These are phyloP conservation scores for Epinephelus coioides DNA, from an alignment of 2,797 vertebrate genomes.

Conservation along the genomic window DNA sequence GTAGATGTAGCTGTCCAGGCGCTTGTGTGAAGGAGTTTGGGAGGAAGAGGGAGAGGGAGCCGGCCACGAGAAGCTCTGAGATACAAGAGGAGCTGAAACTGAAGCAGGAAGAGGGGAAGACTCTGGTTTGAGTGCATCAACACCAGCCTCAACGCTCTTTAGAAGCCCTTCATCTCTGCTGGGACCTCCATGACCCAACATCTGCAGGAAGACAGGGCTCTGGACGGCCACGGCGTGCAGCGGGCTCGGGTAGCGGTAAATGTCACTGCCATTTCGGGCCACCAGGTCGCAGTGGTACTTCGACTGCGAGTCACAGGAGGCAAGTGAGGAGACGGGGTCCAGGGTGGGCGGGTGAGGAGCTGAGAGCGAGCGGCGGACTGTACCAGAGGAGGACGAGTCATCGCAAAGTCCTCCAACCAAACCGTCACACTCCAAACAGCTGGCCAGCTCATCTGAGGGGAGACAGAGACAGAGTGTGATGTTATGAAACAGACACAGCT, in stretches of 20 bases:
- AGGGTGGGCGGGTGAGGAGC: constrained; percentile 84
- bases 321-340: constrained; percentile 76
- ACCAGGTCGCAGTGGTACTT: constrained; percentile 93
- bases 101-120: constrained; percentile 17
- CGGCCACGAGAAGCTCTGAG: constrained; percentile 80
- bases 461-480: constrained; percentile 16
- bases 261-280: constrained; percentile 89
- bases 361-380: constrained; percentile 83
- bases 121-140: constrained; percentile 77
- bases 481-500: constrained; percentile 7
- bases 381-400: constrained; percentile 78
- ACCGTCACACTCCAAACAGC: constrained; percentile 89
- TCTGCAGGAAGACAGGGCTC: constrained; percentile 90
- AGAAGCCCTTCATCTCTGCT: constrained; percentile 66
- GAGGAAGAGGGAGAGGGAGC: constrained; percentile 70
- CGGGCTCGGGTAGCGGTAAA: constrained; percentile 93
- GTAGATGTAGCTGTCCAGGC: constrained; percentile 92
- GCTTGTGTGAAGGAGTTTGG: constrained; percentile 83
- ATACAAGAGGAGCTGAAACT: constrained; percentile 42
- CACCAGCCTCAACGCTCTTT: constrained; percentile 70
- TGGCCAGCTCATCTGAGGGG: constrained; percentile 87
- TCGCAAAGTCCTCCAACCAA: constrained; percentile 81
- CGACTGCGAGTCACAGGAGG: constrained; percentile 85
- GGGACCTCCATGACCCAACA: constrained; percentile 75
- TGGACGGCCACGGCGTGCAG: constrained; percentile 93